phyloP scores from a whole-genome alignment of 2,113 vertebrate genomes.

The Australoheros scitulus region DNA sequence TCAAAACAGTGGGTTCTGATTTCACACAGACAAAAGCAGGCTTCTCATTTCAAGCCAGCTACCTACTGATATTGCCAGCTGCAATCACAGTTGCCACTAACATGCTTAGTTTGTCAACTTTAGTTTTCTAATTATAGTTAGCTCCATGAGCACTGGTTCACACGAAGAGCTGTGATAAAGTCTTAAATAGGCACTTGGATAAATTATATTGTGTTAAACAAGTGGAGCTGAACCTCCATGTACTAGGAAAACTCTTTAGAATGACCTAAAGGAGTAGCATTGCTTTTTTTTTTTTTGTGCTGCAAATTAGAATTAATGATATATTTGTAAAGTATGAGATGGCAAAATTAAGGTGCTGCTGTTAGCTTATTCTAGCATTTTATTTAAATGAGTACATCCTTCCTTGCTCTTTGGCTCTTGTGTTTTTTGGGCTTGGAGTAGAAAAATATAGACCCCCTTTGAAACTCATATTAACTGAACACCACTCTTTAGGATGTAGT shows the following conservation, averaged over 20 bases:
- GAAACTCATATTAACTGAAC: neutral
- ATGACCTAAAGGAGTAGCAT: neutral
- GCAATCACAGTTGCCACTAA: constrained; percentile 3
- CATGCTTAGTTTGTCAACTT: neutral
- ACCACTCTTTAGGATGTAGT: neutral
- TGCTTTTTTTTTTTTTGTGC: neutral
- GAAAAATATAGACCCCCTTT: neutral
- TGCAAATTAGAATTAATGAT: neutral
- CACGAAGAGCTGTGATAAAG: constrained; percentile 12
- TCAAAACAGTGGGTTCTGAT: neutral
- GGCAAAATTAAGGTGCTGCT: neutral
- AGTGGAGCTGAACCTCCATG: neutral
- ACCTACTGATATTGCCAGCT: constrained; percentile 1
- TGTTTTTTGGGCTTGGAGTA: neutral
- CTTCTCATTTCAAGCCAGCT: neutral
- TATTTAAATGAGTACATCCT: neutral
- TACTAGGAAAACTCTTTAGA: neutral
- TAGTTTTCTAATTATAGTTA: constrained; percentile 1
- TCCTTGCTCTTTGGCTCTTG: neutral
- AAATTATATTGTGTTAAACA: neutral
- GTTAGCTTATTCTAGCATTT: neutral
- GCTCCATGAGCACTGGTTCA: neutral
- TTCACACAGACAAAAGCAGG: constrained; percentile 21
- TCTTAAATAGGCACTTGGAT: neutral
- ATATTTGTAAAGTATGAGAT: neutral